Evolutionary conservation across 1,140 invertebrate species (phyloP).

Genomic region (Macrosteles quadrilineatus): DNA sequence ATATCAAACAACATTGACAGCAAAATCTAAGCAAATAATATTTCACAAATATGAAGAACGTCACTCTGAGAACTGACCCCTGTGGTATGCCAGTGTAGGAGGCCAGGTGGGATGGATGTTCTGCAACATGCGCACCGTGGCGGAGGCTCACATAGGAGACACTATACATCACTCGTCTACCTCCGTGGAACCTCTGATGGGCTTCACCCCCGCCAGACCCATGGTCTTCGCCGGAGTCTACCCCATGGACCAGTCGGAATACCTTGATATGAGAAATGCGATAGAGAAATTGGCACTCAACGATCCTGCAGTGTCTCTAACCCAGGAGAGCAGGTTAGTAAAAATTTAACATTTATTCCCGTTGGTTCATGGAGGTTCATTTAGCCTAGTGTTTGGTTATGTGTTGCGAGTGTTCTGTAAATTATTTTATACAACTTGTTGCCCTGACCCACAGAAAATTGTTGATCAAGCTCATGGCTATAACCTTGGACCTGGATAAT

Average conservation of each 20-base stretch:
- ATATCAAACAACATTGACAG: no score
- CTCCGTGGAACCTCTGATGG: constrained; percentile 61
- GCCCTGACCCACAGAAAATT: no score
- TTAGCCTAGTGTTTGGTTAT: no score
- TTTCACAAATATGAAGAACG: no score
- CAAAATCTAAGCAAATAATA: no score
- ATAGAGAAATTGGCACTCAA: constrained; percentile 92
- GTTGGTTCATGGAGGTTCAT: no score
- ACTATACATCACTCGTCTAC: constrained; percentile 63
- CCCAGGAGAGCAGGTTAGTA: constrained; percentile 80
- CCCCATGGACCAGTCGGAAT: constrained; percentile 87
- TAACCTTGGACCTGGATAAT: no score
- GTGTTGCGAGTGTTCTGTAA: no score
- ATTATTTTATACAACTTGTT: no score
- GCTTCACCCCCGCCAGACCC: constrained; percentile 72
- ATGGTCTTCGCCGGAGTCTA: constrained; percentile 96
- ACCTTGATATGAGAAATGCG: constrained; percentile 69
- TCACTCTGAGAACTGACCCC: no score
- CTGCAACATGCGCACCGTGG: constrained; percentile 76
- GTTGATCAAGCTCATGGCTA: no score
- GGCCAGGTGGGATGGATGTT: constrained; percentile 82
- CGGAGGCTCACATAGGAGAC: constrained; percentile 83
- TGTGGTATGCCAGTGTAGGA: constrained; percentile 56
- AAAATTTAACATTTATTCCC: no score
- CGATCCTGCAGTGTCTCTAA: constrained; percentile 85